Evolutionary conservation across 2,888 invertebrate species (phyloP).

Genomic region (Apamea monoglypha): DNA sequence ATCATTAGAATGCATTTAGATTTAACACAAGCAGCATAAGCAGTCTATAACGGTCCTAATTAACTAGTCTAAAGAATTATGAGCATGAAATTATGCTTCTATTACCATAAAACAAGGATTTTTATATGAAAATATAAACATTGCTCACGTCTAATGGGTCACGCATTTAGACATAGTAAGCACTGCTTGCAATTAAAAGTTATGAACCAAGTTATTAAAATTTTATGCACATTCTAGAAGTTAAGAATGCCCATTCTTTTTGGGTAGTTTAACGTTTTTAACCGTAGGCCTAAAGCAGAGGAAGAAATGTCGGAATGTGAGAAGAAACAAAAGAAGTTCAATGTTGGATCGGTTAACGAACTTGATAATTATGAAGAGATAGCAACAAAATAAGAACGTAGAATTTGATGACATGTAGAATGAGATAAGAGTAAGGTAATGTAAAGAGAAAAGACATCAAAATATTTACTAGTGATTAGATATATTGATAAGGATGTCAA

Average conservation of each 20-base stretch:
- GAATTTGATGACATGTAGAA: not conserved
- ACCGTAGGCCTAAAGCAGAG: not conserved
- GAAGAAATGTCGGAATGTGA: not conserved
- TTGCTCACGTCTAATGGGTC: not conserved
- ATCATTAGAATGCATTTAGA: conserved; percentile 3
- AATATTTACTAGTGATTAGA: not conserved
- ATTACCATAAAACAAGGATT: conserved; percentile 9
- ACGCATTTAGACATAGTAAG: conserved; percentile 6
- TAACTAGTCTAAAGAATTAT: conserved; percentile 4
- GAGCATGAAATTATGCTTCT: conserved; percentile 5
- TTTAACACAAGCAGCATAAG: not conserved
- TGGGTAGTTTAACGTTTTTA: not conserved
- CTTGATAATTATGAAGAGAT: not conserved
- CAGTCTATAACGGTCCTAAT: conserved; percentile 26
- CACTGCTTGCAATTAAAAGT: conserved; percentile 30
- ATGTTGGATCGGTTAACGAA: not conserved
- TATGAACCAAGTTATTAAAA: conserved; percentile 16
- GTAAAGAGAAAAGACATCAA: not conserved
- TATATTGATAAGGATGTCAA: not conserved
- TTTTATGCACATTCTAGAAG: conserved; percentile 6
- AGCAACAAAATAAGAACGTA: not conserved
- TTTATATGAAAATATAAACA: conserved; percentile 10
- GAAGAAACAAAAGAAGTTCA: not conserved
- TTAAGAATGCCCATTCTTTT: not conserved
- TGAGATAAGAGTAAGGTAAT: accelerated